Conservation (phyloP, 2,113 vertebrate species). For the Rhombomys opimus region DNA sequence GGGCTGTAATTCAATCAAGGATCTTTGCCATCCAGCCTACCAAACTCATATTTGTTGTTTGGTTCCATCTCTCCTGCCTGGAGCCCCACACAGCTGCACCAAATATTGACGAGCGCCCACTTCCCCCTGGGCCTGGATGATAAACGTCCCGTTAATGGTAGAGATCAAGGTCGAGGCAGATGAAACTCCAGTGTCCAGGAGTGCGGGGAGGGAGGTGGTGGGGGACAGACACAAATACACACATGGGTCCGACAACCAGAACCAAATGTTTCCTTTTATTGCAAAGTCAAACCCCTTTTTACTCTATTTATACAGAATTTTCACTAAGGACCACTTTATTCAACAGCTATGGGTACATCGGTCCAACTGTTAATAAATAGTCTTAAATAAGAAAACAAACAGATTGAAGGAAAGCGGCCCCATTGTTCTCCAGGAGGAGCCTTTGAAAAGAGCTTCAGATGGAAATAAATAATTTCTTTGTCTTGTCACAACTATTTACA, state of each 20-base stretch:
- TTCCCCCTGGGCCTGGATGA: not conserved
- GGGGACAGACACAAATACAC: constrained; percentile 53
- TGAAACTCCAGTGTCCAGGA: not conserved
- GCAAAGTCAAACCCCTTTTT: constrained; percentile 86
- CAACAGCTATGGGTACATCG: constrained; percentile 76
- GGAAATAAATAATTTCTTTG: constrained; percentile 89
- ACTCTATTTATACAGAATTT: constrained; percentile 87
- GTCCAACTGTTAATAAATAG: constrained; percentile 90
- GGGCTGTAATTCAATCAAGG: constrained; percentile 85
- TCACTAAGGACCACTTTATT: constrained; percentile 81
- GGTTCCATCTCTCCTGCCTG: constrained; percentile 65
- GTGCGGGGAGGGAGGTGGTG: not conserved
- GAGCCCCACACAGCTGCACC: constrained; percentile 71
- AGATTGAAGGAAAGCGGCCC: constrained; percentile 79
- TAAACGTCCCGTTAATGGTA: not conserved
- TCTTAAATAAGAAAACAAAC: constrained; percentile 90
- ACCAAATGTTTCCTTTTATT: constrained; percentile 80
- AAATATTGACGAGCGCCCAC: constrained; percentile 1
- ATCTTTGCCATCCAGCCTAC: constrained; percentile 82
- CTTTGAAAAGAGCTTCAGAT: constrained; percentile 80
- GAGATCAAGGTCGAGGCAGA: not conserved
- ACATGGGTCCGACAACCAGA: constrained; percentile 50
- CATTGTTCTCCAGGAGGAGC: constrained; percentile 76
- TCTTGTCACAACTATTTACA: constrained; percentile 89
- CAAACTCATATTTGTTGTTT: constrained; percentile 73